A percentile compares a stretch with the other conserved stretches of the same genome.
Conservation (phyloP, 2,797 vertebrate species). For the Somateria mollissima region DNA sequence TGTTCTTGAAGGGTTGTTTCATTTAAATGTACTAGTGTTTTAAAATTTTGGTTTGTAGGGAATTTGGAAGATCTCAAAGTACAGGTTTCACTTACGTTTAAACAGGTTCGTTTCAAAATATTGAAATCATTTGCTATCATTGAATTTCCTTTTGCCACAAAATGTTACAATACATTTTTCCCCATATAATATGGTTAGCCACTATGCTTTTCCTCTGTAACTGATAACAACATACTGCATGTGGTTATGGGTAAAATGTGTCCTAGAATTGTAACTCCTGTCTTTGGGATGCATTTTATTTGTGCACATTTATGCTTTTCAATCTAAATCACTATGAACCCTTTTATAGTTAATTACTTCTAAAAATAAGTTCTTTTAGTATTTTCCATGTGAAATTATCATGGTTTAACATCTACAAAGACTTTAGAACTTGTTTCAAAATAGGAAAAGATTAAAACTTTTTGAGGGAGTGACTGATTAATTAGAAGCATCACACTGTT, state of each 20-base stretch:
- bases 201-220: not conserved
- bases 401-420: conserved; percentile 2
- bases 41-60: not conserved
- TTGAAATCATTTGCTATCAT: not conserved
- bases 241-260: not conserved
- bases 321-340: not conserved
- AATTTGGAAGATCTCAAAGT: not conserved
- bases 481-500: conserved; percentile 26
- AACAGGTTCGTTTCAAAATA: not conserved
- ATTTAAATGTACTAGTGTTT: not conserved
- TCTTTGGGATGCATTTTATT: not conserved
- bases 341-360: not conserved
- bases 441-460: not conserved
- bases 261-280: not conserved
- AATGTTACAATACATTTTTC: not conserved
- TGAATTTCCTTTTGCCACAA: not conserved
- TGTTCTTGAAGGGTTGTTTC: not conserved
- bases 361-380: not conserved
- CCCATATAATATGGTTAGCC: not conserved
- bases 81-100: not conserved
- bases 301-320: not conserved
- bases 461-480: not conserved
- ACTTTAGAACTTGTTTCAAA: not conserved
- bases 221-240: accelerated
- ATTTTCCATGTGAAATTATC: not conserved